Conservation (phyloP, 35 echinoderm and acorn worm species). For the Strongylocentrotus purpuratus region DNA sequence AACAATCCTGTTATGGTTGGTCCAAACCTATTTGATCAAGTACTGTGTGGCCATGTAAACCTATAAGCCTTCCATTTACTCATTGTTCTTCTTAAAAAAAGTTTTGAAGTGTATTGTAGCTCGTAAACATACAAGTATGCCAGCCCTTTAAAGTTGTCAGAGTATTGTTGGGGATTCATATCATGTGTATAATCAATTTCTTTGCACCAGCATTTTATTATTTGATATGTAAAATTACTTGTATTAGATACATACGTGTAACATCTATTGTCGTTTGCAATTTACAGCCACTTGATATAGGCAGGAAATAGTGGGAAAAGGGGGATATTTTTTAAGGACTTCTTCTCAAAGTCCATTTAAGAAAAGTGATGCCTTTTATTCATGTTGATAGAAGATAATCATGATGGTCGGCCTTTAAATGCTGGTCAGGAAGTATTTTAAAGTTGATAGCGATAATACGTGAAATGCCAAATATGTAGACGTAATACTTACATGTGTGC, state of each 20-base stretch:
- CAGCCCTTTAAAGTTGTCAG: too few species aligned
- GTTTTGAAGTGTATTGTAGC: not conserved
- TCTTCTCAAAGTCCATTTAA: not conserved
- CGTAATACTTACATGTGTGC: not conserved
- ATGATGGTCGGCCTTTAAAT: not conserved
- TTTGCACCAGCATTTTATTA: not conserved
- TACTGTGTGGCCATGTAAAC: not conserved
- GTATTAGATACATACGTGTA: not conserved
- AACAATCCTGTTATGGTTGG: not conserved
- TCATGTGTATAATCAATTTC: not conserved
- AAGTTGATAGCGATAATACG: not conserved
- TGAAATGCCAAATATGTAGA: not conserved
- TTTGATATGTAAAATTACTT: too few species aligned
- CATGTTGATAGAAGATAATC: not conserved
- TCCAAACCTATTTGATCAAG: not conserved
- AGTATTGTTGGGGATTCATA: too few species aligned
- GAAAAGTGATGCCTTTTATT: not conserved
- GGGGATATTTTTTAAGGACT: not conserved
- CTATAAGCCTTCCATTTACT: not conserved
- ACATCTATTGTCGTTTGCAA: not conserved
- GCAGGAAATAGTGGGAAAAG: not conserved
- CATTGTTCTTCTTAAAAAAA: not conserved
- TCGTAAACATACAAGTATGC: too few species aligned
- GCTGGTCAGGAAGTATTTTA: not conserved
- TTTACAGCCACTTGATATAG: not conserved